Evolutionary conservation across 2,797 vertebrate species (phyloP).

Genomic region (Erethizon dorsatum): DNA sequence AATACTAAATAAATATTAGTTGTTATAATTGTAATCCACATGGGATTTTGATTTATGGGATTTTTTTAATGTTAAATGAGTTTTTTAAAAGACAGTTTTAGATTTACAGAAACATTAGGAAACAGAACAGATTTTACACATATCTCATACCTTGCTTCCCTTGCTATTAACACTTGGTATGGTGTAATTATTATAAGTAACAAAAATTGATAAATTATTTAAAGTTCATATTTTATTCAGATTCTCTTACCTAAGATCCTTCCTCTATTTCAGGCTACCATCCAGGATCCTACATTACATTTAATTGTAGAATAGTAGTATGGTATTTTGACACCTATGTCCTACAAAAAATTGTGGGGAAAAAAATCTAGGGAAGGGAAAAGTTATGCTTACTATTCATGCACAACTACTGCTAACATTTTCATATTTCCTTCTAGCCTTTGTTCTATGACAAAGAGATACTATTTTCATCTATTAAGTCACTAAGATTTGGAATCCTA

Average conservation of each 20-base stretch:
- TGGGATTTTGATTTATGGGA: slow-evolving; percentile 66
- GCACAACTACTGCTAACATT: not conserved
- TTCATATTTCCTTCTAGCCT: not conserved
- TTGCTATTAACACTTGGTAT: not conserved
- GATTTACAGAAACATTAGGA: slow-evolving; percentile 67
- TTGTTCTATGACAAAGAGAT: slow-evolving; percentile 1
- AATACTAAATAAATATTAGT: slow-evolving; percentile 81
- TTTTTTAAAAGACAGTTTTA: slow-evolving; percentile 58
- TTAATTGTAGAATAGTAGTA: not conserved
- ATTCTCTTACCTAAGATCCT: not conserved
- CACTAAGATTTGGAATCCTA: slow-evolving; percentile 28
- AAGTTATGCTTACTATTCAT: not conserved
- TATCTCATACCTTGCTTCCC: not conserved
- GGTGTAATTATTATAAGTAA: slow-evolving; percentile 10
- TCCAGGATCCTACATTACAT: not conserved
- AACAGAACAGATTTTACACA: not conserved
- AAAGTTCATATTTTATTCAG: slow-evolving; percentile 24
- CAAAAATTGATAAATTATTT: slow-evolving; percentile 40
- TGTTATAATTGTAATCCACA: slow-evolving; percentile 67
- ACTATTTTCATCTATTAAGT: slow-evolving; percentile 38
- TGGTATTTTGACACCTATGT: not conserved
- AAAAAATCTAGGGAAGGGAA: not conserved
- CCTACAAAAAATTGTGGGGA: not conserved
- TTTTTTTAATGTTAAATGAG: slow-evolving; percentile 61
- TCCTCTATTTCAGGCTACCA: not conserved